Evolutionary conservation across 1,140 invertebrate species (phyloP).

Genomic region (Diuraphis noxia): DNA sequence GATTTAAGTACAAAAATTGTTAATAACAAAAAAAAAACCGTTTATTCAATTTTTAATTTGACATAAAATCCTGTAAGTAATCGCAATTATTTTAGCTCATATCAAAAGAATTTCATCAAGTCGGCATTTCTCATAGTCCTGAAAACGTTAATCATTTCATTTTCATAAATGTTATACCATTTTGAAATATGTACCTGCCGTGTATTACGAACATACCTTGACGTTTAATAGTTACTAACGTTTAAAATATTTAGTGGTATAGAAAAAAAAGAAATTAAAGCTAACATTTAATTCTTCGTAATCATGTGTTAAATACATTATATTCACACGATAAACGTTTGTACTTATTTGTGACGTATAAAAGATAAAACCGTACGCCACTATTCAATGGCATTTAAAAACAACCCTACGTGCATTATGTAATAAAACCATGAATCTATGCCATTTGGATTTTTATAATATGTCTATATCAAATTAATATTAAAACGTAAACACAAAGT

Average conservation of each 20-base stretch:
- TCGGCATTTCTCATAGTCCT: conserved; percentile 16
- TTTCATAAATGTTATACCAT: conserved; percentile 10
- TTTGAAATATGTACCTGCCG: conserved; percentile 25
- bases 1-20: not conserved
- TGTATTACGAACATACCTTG: not conserved
- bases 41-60: not conserved
- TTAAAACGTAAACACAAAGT: not conserved
- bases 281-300: not conserved
- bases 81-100: conserved; percentile 21
- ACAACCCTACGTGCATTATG: not conserved
- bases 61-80: not conserved
- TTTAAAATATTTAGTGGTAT: conserved; percentile 38
- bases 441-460: not conserved
- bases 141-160: conserved; percentile 26
- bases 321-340: conserved; percentile 37
- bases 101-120: conserved; percentile 13
- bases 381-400: not conserved
- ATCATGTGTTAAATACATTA: conserved; percentile 17
- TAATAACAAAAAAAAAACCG: not conserved
- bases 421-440: not conserved
- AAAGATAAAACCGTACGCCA: not conserved
- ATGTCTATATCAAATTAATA: not conserved
- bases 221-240: conserved; percentile 10
- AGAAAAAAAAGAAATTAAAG: conserved; percentile 23
- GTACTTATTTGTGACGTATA: conserved; percentile 27